Conservation (phyloP, 2,888 invertebrate genomes). For the Synergus umbraculus region DNA sequence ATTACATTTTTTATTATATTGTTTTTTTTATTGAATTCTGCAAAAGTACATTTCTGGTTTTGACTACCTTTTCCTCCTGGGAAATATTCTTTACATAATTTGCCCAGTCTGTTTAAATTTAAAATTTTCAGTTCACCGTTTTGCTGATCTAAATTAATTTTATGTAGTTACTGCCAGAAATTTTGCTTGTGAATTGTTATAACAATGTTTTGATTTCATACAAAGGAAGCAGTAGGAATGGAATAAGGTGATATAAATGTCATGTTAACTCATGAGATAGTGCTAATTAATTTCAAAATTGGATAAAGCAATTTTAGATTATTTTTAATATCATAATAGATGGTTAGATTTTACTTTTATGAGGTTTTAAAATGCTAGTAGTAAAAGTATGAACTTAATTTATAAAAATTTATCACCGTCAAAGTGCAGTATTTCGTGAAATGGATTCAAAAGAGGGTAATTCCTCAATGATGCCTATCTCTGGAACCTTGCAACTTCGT, state of each 20-base stretch:
- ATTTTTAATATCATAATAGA: neutral
- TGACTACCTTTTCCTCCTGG: neutral
- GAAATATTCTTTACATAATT: neutral
- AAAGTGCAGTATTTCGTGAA: constrained; percentile 47
- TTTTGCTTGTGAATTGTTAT: neutral
- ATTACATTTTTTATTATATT: neutral
- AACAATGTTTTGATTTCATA: neutral
- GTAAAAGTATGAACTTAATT: no score
- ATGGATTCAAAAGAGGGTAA: constrained; percentile 63
- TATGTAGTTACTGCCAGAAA: neutral
- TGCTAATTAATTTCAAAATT: constrained; percentile 5
- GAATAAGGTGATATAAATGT: neutral
- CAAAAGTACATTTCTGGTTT: neutral
- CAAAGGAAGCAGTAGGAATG: constrained; percentile 5
- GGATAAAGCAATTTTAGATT: constrained; percentile 7
- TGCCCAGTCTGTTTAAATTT: neutral
- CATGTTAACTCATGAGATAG: neutral
- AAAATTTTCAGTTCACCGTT: neutral
- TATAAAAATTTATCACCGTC: neutral
- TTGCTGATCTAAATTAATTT: neutral
- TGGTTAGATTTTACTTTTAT: no score
- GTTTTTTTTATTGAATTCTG: neutral
- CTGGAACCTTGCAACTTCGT: constrained; percentile 74
- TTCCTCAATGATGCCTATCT: constrained; percentile 53
- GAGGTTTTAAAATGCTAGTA: no score